Evolutionary conservation across 2,888 invertebrate genomes (phyloP).

Genomic region (Vesta saturnalis): DNA sequence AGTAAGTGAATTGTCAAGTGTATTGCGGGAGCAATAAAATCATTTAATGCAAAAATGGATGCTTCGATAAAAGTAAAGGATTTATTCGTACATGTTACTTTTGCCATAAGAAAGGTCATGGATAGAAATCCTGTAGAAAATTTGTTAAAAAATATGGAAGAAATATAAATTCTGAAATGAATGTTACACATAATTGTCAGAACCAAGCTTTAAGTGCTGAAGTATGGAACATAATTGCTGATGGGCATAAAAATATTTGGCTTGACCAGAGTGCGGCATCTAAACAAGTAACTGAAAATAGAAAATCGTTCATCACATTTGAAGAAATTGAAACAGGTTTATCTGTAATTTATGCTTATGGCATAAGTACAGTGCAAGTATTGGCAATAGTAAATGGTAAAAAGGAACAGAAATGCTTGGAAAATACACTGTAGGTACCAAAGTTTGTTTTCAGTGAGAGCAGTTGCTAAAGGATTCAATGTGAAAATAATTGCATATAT

Average conservation of each 20-base stretch:
- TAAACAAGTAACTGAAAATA: not conserved
- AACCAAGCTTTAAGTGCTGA: not conserved
- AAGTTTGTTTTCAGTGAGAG: conserved; percentile 5
- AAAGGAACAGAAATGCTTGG: not conserved
- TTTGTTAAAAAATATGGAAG: not conserved
- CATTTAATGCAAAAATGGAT: too few species aligned
- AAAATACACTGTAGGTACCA: not conserved
- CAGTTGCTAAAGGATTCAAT: not conserved
- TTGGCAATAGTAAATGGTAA: not conserved
- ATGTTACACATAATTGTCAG: too few species aligned
- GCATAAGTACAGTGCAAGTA: not conserved
- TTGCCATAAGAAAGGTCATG: not conserved
- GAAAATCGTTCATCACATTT: not conserved
- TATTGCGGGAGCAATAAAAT: too few species aligned
- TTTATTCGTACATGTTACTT: not conserved
- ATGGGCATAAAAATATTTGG: not conserved
- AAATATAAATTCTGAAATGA: too few species aligned
- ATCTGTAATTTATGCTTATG: not conserved
- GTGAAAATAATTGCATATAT: not conserved
- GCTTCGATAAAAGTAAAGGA: too few species aligned
- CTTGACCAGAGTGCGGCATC: not conserved
- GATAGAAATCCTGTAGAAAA: not conserved
- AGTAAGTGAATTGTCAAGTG: not conserved
- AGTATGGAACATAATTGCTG: not conserved
- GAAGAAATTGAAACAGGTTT: not conserved